These are phyloP conservation scores for Struthio camelus DNA, from an alignment of 2,113 vertebrate genomes.

Conservation along the genomic window DNA sequence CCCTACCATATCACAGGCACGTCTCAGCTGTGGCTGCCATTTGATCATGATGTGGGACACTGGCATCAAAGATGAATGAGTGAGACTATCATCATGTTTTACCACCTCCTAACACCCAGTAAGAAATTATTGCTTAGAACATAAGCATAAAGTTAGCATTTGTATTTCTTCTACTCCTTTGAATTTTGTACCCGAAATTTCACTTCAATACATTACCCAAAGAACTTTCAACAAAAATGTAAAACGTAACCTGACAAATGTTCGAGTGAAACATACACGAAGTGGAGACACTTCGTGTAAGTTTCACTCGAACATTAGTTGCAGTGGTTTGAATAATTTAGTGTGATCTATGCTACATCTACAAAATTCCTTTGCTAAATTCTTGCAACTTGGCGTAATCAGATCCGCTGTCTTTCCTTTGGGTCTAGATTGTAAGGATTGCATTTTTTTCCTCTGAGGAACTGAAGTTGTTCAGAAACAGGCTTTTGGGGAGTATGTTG, in stretches of 20 bases:
- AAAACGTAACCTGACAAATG: rapidly evolving
- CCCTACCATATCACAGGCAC: not conserved
- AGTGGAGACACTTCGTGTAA: not conserved
- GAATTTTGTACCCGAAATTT: not conserved
- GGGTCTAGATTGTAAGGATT: not conserved
- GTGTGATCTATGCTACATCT: not conserved
- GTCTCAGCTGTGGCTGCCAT: not conserved
- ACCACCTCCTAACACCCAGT: not conserved
- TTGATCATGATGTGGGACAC: not conserved
- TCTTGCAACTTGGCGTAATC: not conserved
- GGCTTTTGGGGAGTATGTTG: not conserved
- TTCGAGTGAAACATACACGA: no score
- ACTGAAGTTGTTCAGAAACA: not conserved
- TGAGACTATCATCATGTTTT: not conserved
- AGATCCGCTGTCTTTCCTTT: not conserved
- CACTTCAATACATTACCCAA: not conserved
- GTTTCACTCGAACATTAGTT: not conserved
- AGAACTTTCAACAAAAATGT: not conserved
- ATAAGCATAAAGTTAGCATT: not conserved
- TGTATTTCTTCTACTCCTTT: not conserved
- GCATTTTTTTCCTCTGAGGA: not conserved
- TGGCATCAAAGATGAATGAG: not conserved
- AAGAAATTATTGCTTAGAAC: not conserved
- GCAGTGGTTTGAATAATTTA: not conserved
- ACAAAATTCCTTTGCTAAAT: not conserved